Evolutionary conservation across 2,888 invertebrate genomes (phyloP), one percentile per base, ranked within the genome.

Genomic region (Glaucopsyche alexis): DNA sequence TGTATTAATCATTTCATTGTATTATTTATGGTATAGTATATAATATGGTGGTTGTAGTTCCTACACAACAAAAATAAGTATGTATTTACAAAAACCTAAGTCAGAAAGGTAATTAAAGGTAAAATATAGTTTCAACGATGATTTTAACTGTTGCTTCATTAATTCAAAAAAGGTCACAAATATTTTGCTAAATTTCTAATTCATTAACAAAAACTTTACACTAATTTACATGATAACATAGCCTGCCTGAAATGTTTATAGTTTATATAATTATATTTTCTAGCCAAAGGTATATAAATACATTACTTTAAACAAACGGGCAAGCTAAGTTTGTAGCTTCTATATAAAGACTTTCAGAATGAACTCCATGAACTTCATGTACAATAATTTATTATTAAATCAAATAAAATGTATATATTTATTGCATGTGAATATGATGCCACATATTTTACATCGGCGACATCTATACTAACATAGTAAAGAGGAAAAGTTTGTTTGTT

Each of bases 21-120:
- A n/a, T 9, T 42, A 42, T 16, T 16, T 19, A 11, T n/a, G n/a
- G n/a, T n/a, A n/a, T n/a, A n/a, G n/a, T n/a, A n/a, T n/a, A n/a
- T n/a, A n/a, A n/a, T n/a, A n/a, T n/a, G n/a, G 67, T 67, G 67
- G 67, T 67, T 67, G 45, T 67, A 67, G 45, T 67, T 67, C 67
- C 67, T 45, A 67, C 13, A 67, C 16, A 45, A 42, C 9, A 66
- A 45, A 16, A 19, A 55, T 16, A 55, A 14, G 29, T 47, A 47
- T 11, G 60, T 60, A 60, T 60, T 60, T 60, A 60, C 60, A 60
- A 60, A 29, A 60, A 29, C 60, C 29, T 60, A 60, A 29, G 29
- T 60, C 60, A 60, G 6, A 29, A 60, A 60, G 11, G 55, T 19
- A 6, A 47, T 55, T 19, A 11, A 19, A 55, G 19, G 29, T 60